Evolutionary conservation across 2,113 vertebrate genomes (phyloP), one percentile per base, ranked within the genome.

Genomic region (Oncorhynchus keta): DNA sequence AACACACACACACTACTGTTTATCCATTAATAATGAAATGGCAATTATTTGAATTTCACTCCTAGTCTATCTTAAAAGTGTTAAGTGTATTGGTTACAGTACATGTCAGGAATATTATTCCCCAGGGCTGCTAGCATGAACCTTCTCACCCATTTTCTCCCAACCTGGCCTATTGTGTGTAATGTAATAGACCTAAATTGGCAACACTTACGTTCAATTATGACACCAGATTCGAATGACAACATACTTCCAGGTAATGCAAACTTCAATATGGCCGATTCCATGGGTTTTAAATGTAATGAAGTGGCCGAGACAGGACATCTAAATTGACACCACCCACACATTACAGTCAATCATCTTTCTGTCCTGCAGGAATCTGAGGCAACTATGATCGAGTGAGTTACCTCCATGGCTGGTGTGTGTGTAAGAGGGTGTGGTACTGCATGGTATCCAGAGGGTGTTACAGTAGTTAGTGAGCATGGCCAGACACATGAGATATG

Each of bases 311-410:
- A 32, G 6, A 55, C 51, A 30, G 26, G 6, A 20, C 13, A 73
- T 79, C 73, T 73, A 45, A 45, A 45, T 45, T 45, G 39, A 82
- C 67, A 59, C 76, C 68, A 35, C 39, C 51, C 12, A 45, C 12
- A 45, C 0, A 74, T 81, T 75, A 75, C 72, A 35, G 72, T 76
- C 75, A 85, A n/a, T 85, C 83, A 81, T n/a, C 39, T 45, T 45
- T 1, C 5, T 67, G 65, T 67, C 59, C 59, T 62, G 59, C 59
- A 62, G 32, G 9, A 45, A 45, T 45, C 39, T 45, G 67, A 62
- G 59, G 59, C 20, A 5, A 7, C n/a, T 62, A 7, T 5, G 16
- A 24, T 22, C 7, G 7, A 24, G 59, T 62, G 59, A 62, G 55
- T 20, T 57, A 57, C 18, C 55, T 20, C 55, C 55, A 20, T 57